phyloP scores from a whole-genome alignment of 2,797 vertebrate species.

The Spheniscus humboldti region DNA sequence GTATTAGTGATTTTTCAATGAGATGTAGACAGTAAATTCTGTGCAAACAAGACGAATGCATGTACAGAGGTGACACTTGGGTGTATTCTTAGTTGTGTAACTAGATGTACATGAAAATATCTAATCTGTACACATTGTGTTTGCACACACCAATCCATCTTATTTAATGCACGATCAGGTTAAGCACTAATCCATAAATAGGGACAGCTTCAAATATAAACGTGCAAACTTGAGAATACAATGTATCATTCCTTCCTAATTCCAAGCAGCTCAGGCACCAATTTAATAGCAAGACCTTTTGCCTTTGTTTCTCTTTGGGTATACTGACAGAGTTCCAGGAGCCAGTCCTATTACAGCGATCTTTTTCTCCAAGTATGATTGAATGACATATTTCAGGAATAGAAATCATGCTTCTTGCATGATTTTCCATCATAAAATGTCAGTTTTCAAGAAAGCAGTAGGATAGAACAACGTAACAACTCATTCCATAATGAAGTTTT shows the following conservation, averaged over 20 bases:
- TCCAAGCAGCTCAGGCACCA: background rate
- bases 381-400: background rate
- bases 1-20: background rate
- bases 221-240: background rate
- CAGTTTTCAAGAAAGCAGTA: background rate
- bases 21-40: background rate
- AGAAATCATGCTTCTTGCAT: background rate
- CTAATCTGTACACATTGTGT: fast-evolving
- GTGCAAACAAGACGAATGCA: background rate
- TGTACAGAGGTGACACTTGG: background rate
- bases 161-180: background rate
- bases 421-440: background rate
- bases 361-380: background rate
- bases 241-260: background rate
- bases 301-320: background rate
- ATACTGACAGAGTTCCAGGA: background rate
- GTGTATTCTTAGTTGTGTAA: background rate
- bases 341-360: background rate
- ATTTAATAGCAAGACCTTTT: background rate
- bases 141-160: background rate
- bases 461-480: background rate
- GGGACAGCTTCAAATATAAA: background rate
- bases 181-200: background rate
- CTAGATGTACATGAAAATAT: background rate
- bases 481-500: background rate